Conservation (phyloP, 2,797 vertebrate species). For the Echeneis naucrates region DNA sequence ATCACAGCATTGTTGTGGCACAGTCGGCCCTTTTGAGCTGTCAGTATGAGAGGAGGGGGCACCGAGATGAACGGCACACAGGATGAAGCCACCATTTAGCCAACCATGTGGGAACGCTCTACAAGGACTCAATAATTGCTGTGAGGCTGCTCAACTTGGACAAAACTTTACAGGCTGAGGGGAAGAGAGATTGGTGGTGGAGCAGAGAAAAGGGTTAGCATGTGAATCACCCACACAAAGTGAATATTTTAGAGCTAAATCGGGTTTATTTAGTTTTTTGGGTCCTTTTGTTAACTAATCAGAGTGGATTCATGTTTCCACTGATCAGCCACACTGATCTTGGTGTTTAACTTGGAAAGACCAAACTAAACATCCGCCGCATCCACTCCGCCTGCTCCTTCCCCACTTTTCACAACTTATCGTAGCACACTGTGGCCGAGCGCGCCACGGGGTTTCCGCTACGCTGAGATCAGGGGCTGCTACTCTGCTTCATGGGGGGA, state of each 20-base stretch:
- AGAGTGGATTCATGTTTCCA: not conserved
- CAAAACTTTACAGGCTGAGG: constrained; percentile 78
- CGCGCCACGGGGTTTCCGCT: constrained; percentile 58
- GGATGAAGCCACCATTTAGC: constrained; percentile 96
- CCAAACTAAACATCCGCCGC: constrained; percentile 19
- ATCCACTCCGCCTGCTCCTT: constrained; percentile 29
- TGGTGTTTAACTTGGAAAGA: constrained; percentile 16
- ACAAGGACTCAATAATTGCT: constrained; percentile 93
- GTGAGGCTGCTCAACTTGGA: constrained; percentile 86
- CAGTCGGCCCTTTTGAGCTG: constrained; percentile 99
- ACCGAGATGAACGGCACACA: constrained; percentile 94
- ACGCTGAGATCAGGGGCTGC: constrained; percentile 49
- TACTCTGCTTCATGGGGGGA: constrained; percentile 60
- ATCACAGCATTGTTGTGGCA: constrained; percentile 98
- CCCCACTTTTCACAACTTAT: constrained; percentile 66
- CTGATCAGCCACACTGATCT: constrained; percentile 1
- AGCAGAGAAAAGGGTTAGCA: not conserved
- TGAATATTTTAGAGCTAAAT: not conserved
- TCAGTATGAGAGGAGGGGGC: constrained; percentile 92
- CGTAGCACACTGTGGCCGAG: constrained; percentile 30
- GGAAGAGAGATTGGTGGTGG: constrained; percentile 22
- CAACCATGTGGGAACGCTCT: constrained; percentile 96
- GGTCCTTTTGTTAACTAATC: not conserved
- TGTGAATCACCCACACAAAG: not conserved
- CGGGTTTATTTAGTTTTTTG: no score